Evolutionary conservation across 2,797 vertebrate species (phyloP), one percentile per base, ranked within the genome.

Genomic region (Margarornis squamiger): DNA sequence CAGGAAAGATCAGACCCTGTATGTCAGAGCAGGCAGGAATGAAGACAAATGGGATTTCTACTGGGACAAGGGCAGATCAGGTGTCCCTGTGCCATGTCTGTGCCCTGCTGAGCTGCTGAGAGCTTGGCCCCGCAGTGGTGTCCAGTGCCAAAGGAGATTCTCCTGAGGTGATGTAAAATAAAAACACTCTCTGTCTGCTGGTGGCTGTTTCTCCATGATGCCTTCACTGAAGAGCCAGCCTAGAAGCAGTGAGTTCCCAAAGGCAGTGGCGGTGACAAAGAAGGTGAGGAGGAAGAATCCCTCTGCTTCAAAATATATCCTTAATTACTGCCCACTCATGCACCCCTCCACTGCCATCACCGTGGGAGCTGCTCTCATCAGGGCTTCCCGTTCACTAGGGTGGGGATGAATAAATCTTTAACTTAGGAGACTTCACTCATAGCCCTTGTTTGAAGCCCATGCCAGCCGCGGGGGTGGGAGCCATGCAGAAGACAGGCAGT

Each of bases 21-120:
- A 36, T 38, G 76, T 32, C 21, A 12, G 12, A 78, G 13, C 30
- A 34, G 41, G 11, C 22, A 39, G 61, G 30, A 87, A 6, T 65
- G 34, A 65, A 76, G 45, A 73, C 17, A 85, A 92, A 70, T 5
- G 27, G 36, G n/a, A 73, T 73, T 92, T 66, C 23, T 74, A 30
- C 39, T 0, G 0, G 17, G 26, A 78, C 27, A 72, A 54, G 43
- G 51, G 27, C 30, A 66, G 21, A 55, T 43, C 66, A 77, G 30
- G 13, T 22, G 13, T 82, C 45, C 36, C n/a, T 11, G 43, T 8
- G 12, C 45, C 15, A 2, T 0, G 0, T 30, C 63, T 75, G 39
- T 27, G 7, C 24, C 46, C 57, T 15, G 30, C 2, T 4, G 5
- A 90, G 59, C 59, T 72, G 48, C 17, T 80, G 41, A 70, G n/a